Evolutionary conservation across 1,140 invertebrate genomes (phyloP), one percentile per base, ranked within the genome.

Genomic region (Ptiloglossa arizonensis): DNA sequence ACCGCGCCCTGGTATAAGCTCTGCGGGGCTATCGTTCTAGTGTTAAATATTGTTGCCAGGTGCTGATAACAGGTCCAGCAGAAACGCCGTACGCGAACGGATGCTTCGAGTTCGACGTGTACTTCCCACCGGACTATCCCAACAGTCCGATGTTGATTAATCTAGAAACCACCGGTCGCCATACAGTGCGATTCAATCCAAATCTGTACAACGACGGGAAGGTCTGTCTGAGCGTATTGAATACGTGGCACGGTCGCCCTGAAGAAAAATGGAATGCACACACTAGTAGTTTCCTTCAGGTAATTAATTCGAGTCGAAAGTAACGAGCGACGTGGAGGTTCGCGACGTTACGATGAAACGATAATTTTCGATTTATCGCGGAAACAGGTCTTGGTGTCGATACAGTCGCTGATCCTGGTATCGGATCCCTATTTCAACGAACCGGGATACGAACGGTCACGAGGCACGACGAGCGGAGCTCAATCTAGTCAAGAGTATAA

Each of bases 211-310:
- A 98, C 93, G 98, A 99, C 93, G 98, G 98, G 63, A 98, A 98
- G 94, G 98, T 99, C 64, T 99, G 98, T 91, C 95, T 99, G 83
- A 98, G 97, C 83, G 97, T 99, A 74, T 93, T 99, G 29, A 99
- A 99, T 91, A 99, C 98, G 0, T 99, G 98, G 98, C 98, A 99
- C 92, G 98, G 98, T 6, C 94, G 98, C 74, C 98, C 98, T n/a
- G 98, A 99, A 92, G 98, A 99, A 90, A 98, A 99, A 93, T 99
- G 98, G 98, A 99, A 98, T 93, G 96, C 98, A 54, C 97, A 98
- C 89, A 98, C 98, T 0, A 99, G 98, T 59, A 99, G 97, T 92
- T 98, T 99, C 89, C 93, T 99, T 66, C 98, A 99, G 94, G 97
- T 96, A 87, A 74, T 29, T 27, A n/a, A 48, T n/a, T n/a, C n/a